These are phyloP conservation scores for Acanthornis magna DNA, from an alignment of 2,797 vertebrate genomes.

Conservation along the genomic window DNA sequence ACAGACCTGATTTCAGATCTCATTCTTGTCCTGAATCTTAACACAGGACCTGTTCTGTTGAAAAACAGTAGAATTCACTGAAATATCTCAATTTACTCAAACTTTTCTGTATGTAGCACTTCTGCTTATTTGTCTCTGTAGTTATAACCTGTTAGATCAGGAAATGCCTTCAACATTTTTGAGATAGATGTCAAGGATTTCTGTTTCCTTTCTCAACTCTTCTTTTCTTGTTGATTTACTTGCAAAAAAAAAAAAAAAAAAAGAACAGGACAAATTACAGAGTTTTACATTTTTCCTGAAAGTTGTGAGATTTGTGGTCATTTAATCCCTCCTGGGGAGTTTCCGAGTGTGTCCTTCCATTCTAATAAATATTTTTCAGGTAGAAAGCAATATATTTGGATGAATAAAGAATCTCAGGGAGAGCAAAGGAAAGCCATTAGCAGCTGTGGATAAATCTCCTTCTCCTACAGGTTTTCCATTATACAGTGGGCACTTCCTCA, in stretches of 20 bases:
- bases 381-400: conserved; percentile 45
- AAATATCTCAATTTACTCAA: neutral
- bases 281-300: conserved; percentile 16
- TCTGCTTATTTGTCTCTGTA: neutral
- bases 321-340: conserved; percentile 36
- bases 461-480: conserved; percentile 49
- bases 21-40: neutral
- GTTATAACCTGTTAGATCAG: neutral
- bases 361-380: conserved; percentile 55
- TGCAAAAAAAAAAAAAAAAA: too few relatives aligned
- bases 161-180: neutral
- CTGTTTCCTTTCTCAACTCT: neutral
- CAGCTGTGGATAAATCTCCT: conserved; percentile 47
- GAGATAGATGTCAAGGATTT: neutral
- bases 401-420: conserved; percentile 39
- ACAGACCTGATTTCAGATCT: neutral
- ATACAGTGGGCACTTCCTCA: conserved; percentile 32
- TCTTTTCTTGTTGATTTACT: conserved; percentile 18
- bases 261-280: conserved; percentile 2
- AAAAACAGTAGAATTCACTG: neutral
- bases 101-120: neutral
- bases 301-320: conserved; percentile 27
- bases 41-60: neutral
- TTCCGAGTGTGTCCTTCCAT: conserved; percentile 19
- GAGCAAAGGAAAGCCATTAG: conserved; percentile 34